These are phyloP conservation scores for Lycophotia porphyrea DNA, from an alignment of 2,888 invertebrate genomes.

Conservation along the genomic window DNA sequence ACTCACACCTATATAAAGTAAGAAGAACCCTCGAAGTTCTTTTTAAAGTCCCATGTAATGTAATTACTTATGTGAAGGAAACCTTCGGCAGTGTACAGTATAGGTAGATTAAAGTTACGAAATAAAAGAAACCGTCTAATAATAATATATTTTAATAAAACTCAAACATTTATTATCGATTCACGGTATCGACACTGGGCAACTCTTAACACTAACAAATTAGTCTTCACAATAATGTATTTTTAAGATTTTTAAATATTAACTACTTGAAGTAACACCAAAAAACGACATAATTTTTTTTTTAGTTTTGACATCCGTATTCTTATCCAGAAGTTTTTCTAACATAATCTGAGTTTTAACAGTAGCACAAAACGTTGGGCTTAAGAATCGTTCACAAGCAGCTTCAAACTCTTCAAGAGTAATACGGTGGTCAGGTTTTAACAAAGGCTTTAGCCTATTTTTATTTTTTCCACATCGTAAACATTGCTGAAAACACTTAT, in stretches of 20 bases:
- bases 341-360: conserved; percentile 23
- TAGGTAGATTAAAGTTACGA: neutral
- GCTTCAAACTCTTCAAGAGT: conserved; percentile 25
- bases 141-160: neutral
- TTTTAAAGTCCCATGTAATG: too few relatives aligned
- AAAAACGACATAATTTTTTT: neutral
- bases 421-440: conserved; percentile 3
- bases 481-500: conserved; percentile 30
- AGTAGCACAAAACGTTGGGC: conserved; percentile 17
- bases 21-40: too few relatives aligned
- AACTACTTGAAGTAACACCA: neutral
- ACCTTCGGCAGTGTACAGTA: too few relatives aligned
- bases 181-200: neutral
- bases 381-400: conserved; percentile 25
- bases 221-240: neutral
- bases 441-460: neutral
- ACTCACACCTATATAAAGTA: too few relatives aligned
- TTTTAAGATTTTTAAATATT: neutral
- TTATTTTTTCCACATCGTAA: conserved; percentile 33
- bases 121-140: neutral
- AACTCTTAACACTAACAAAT: neutral
- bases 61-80: too few relatives aligned
- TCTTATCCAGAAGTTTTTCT: neutral
- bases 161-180: neutral
- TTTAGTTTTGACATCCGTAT: neutral